Base-by-base conservation (phyloP, 2,888 invertebrate species). In the Leucozona laternaria region DNA sequence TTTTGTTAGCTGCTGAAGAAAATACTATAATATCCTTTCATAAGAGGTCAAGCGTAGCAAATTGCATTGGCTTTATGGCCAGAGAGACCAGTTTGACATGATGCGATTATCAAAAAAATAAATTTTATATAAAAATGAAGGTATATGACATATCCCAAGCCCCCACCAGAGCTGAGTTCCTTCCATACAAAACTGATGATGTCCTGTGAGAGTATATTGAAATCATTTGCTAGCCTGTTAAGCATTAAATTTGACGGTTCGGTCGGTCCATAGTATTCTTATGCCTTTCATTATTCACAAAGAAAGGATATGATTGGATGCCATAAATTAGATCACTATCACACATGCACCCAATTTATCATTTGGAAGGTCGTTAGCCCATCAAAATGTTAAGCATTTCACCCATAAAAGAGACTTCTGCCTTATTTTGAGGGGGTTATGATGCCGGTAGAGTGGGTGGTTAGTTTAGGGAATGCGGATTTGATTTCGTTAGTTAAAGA, bases 51-150 rank as follows among this genome's bases (percentile, higher is more conserved):
- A 84, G 71, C 79, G 84, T 70, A 50, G 70, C 76, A 84, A 79
- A 84, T 84, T 84, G 79, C 84, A 84, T 79, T 84, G 79, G 45
- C 76, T 79, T 84, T 79, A 71, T 84, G 79, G 79, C 70, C 28
- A 64, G n/a, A 77, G 55, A 48, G 75, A 58, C 25, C 75, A 76
- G 85, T 80, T 80, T 77, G 80, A 85, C 77, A 80, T 85, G 85
- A 85, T 85, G 80, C 80, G 76, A 80, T 80, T 80, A 85, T 85
- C 76, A 55, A 66, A 66, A 66, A 80, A 53, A 68, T 85, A 55
- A 85, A 85, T 77, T 85, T 77, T 80, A 45, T 80, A 79, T 43
- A 64, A 40, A 57, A 64, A 48, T 50, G 25, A 45, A 64, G 37
- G 34, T 34, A 20, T 4, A 3, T 10, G 1, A 11, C 3, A 40